phyloP scores from a whole-genome alignment of 2,113 vertebrate genomes.

The Atlantisia rogersi region DNA sequence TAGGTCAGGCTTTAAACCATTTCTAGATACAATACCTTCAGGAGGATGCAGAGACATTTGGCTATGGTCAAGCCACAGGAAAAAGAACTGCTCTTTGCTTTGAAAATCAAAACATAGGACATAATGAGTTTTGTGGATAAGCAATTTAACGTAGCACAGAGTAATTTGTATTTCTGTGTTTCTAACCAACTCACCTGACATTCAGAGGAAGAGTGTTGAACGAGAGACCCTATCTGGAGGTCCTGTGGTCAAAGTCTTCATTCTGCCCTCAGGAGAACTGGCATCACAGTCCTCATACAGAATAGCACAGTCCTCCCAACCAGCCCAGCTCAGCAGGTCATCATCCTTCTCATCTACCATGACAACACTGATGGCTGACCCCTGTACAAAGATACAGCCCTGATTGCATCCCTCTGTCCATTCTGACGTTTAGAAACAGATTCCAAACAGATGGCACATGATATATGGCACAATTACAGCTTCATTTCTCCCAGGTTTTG shows the following conservation, averaged over 20 bases:
- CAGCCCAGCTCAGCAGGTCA: background rate
- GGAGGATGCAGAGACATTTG: background rate
- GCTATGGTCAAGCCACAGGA: background rate
- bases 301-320: background rate
- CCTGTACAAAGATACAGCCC: background rate
- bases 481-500: background rate
- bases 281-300: background rate
- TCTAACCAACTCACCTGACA: background rate
- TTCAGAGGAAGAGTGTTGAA: background rate
- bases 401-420: background rate
- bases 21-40: background rate
- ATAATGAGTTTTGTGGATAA: background rate
- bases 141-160: background rate
- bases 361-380: fast-evolving
- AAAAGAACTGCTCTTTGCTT: background rate
- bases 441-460: background rate
- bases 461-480: background rate
- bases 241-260: background rate
- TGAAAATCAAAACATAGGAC: background rate
- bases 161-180: background rate
- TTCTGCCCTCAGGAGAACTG: background rate
- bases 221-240: background rate
- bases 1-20: background rate
- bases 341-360: background rate
- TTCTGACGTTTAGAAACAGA: background rate